Evolutionary conservation across 2,797 vertebrate genomes (phyloP), one percentile per base, ranked within the genome.

Genomic region (Selene dorsalis): DNA sequence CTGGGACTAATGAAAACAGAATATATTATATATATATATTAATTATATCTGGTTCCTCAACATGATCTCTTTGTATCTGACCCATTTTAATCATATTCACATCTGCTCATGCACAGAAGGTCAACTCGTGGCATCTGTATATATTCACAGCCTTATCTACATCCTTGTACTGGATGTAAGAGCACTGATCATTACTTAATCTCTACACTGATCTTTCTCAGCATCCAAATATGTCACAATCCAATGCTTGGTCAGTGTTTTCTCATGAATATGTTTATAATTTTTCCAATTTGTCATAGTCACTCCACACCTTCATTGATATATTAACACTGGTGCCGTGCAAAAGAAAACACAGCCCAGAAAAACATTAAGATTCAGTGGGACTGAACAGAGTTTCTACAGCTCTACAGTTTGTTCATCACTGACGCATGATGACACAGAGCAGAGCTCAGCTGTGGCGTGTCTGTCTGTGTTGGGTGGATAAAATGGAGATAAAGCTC

Each of bases 121-220:
- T 82, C 66, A 78, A 72, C 79, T 43, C 35, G 35, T 65, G 76
- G 79, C 67, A 84, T 84, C 47, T 82, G 81, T 64, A 41, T 35
- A 30, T 28, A 72, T 83, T 89, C 55, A 76, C 30, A 66, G 16
- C 4, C 39, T 81, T 53, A 73, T 59, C 63, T 78, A 55, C 32
- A 48, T 74, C 64, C 43, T 73, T 82, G 45, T 65, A 32, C 55
- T 62, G 86, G 67, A 85, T 69, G 77, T 30, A 72, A 83, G 58
- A 50, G 58, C 30, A 80, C 56, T 73, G 73, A 86, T 82, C 74
- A 74, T 41, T 72, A 57, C 53, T 50, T 75, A 69, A 67, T 17
- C 62, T 82, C 75, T 12, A 35, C 17, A 57, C 8, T 9, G 52
- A n/a, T 26, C 7, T 50, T 50, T 17, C 32, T 48, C 43, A 35